Conservation (phyloP, 1,140 invertebrate genomes). For the Pogonognathellus flavescens region DNA sequence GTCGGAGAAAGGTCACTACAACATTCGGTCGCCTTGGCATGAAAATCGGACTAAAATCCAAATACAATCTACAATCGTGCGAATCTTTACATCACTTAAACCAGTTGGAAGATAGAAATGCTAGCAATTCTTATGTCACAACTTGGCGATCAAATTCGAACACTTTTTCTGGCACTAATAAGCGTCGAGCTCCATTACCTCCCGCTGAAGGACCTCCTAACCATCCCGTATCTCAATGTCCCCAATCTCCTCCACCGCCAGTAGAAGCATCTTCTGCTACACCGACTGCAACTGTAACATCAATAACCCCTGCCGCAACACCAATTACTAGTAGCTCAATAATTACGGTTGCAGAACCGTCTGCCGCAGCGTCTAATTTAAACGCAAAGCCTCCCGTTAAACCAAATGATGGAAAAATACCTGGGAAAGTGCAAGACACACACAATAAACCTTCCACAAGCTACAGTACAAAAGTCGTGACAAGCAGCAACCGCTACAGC, state of each 20-base stretch:
- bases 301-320: neutral
- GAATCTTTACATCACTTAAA: conserved; percentile 61
- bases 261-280: neutral
- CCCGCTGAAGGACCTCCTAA: neutral
- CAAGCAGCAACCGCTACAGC: conserved; percentile 27
- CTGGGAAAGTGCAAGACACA: neutral
- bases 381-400: neutral
- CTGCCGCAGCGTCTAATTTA: neutral
- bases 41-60: conserved; percentile 64
- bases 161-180: conserved; percentile 20
- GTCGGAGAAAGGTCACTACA: conserved; percentile 44
- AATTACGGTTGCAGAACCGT: neutral
- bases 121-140: conserved; percentile 4
- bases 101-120: conserved; percentile 23
- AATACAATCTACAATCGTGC: conserved; percentile 67
- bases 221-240: neutral
- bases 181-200: conserved; percentile 43
- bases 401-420: neutral
- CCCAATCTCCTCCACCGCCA: neutral
- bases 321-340: too few relatives aligned
- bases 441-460: neutral
- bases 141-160: conserved; percentile 25
- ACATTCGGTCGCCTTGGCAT: conserved; percentile 63
- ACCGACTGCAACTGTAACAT: neutral
- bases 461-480: conserved; percentile 7